A percentile compares a stretch with the other conserved stretches of the same genome.
These are phyloP conservation scores for Tenualosa thibaudeaui DNA, from an alignment of 2,797 vertebrate species.

Conservation along the genomic window DNA sequence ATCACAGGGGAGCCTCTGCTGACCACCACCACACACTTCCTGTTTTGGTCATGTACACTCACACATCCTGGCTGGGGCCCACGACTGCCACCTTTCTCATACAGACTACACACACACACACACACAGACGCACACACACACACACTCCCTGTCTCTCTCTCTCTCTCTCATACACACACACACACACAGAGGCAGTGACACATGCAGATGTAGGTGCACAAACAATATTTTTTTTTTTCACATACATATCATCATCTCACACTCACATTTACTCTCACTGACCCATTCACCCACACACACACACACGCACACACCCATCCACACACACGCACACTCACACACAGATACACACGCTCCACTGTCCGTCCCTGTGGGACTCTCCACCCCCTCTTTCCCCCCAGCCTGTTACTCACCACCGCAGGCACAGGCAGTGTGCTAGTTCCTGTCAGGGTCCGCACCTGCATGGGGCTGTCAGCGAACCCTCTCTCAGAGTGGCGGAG, in stretches of 20 bases:
- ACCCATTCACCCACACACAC: neutral
- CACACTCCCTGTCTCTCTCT: no score
- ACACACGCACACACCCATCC: neutral
- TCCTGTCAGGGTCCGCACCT: conserved; percentile 75
- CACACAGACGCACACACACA: neutral
- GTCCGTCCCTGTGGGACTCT: conserved; percentile 66
- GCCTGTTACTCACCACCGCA: conserved; percentile 73
- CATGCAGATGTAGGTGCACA: neutral
- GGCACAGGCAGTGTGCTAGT: conserved; percentile 76
- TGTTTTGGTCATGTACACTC: conserved; percentile 82
- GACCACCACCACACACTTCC: conserved; percentile 68
- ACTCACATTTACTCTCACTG: neutral
- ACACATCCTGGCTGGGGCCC: conserved; percentile 73
- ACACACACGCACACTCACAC: conserved; percentile 66
- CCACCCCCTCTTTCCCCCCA: conserved; percentile 65
- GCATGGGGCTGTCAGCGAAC: conserved; percentile 60
- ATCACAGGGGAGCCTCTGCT: conserved; percentile 65
- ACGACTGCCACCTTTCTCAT: conserved; percentile 57
- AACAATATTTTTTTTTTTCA: neutral
- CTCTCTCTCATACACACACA: neutral
- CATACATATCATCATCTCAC: neutral
- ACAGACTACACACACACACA: neutral
- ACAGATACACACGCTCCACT: conserved; percentile 5
- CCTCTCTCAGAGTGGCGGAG: conserved; percentile 43
- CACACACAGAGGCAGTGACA: neutral